Conservation (phyloP, 2,888 invertebrate genomes). For the Eustalomyia histrio region DNA sequence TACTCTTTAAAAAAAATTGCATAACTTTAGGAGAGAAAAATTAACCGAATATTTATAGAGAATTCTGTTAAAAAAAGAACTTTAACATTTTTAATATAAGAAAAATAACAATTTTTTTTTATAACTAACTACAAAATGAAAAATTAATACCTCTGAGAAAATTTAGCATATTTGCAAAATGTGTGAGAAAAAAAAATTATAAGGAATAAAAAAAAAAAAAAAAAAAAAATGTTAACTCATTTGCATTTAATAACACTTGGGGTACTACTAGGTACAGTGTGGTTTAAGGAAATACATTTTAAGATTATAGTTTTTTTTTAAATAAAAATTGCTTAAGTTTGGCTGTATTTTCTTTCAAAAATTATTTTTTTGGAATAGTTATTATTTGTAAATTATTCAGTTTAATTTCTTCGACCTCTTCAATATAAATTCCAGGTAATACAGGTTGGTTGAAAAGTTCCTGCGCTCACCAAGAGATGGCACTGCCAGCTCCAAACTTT, state of each 20-base stretch:
- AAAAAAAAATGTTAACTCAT: constrained; percentile 57
- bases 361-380: no score
- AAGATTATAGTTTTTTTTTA: neutral
- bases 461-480: no score
- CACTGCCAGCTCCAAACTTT: no score
- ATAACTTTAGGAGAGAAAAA: neutral
- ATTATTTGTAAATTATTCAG: no score
- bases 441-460: no score
- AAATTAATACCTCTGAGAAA: constrained; percentile 60
- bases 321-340: neutral
- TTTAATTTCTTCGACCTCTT: no score
- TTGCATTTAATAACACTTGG: constrained; percentile 54
- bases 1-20: neutral
- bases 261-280: constrained; percentile 22
- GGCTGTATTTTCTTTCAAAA: constrained; percentile 6
- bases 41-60: constrained; percentile 1
- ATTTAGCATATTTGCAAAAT: constrained; percentile 57
- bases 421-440: no score
- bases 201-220: constrained; percentile 22
- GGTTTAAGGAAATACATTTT: neutral
- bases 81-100: constrained; percentile 10
- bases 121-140: constrained; percentile 35
- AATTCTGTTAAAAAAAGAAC: constrained; percentile 1
- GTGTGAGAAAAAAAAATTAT: neutral
- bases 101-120: constrained; percentile 20